Conservation (phyloP, 2,888 invertebrate genomes). For the Drosophila anomalipes region DNA sequence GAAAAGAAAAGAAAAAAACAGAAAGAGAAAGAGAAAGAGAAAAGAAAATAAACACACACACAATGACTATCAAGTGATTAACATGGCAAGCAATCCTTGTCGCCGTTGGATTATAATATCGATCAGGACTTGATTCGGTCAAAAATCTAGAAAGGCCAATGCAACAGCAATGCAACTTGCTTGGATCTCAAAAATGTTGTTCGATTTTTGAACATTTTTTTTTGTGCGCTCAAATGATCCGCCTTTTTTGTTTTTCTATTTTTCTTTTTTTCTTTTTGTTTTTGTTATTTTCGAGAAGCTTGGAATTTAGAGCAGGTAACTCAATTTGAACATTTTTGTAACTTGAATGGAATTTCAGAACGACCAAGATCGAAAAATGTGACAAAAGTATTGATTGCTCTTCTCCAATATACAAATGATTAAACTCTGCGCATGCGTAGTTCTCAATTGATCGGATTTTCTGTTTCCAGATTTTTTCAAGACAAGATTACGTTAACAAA, state of each 20-base stretch:
- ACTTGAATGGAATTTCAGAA: conserved; percentile 32
- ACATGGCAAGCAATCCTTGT: conserved; percentile 44
- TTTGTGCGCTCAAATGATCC: conserved; percentile 26
- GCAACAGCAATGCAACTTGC: conserved; percentile 65
- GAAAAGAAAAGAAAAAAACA: conserved; percentile 16
- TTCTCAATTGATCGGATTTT: background rate
- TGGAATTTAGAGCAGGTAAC: conserved; percentile 44
- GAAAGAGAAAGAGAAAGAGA: conserved; percentile 18
- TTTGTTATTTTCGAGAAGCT: conserved; percentile 21
- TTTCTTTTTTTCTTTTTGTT: background rate
- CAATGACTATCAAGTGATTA: conserved; percentile 50
- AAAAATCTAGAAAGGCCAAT: conserved; percentile 48
- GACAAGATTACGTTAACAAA: background rate
- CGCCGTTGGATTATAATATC: conserved; percentile 18
- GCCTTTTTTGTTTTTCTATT: conserved; percentile 21
- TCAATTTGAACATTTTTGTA: conserved; percentile 23
- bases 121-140: conserved; percentile 29
- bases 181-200: conserved; percentile 52
- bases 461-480: background rate
- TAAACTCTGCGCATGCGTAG: conserved; percentile 23
- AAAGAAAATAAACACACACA: conserved; percentile 42
- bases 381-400: background rate
- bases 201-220: conserved; percentile 48
- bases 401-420: background rate
- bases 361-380: background rate